Evolutionary conservation across 1,140 invertebrate genomes (phyloP), one percentile per base, ranked within the genome.

Genomic region (Pseudomyrmex pallidus): DNA sequence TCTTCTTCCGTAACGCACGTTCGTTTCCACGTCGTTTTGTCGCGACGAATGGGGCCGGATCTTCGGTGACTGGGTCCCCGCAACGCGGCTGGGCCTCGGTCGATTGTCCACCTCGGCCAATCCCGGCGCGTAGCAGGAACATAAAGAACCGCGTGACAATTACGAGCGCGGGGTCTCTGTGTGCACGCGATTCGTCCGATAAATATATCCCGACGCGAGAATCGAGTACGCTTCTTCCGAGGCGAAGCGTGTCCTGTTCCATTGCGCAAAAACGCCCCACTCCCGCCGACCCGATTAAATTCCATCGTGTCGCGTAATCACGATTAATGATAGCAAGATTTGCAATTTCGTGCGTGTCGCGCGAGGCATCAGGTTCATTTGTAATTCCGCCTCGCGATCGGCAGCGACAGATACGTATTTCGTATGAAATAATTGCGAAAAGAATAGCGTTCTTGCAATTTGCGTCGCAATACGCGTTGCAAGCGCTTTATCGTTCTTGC

Each of bases 1-100:
- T 35, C 64, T 83, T 89, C 87, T 83, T 88, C 87, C 87, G 87
- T 84, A 86, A 76, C 83, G 86, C 67, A 59, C 83, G 83, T 85
- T 82, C 83, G 83, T 85, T 82, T 82, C 83, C 67, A 66, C 74
- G 76, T 64, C 66, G 73, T 83, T 52, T 78, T 83, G 83, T 84
- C 74, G 64, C 80, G 44, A 22, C 73, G 70, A 89, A 85, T 83
- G 87, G 86, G 89, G 89, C 91, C 91, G 91, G 91, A 92, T 91
- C 90, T 92, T 91, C 88, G 91, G 78, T 91, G 78, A 64, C 86
- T 90, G 90, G 88, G 89, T 87, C 88, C 84, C 85, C 82, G 87
- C 73, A 83, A 85, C 70, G 80, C 77, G 87, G 85, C 77, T 85
- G 85, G 89, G 80, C 82, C 72, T 70, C 57, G 59, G 73, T 25